Evolutionary conservation across 2,797 vertebrate genomes (phyloP), one percentile per base, ranked within the genome.

Genomic region (Meda fulgida): DNA sequence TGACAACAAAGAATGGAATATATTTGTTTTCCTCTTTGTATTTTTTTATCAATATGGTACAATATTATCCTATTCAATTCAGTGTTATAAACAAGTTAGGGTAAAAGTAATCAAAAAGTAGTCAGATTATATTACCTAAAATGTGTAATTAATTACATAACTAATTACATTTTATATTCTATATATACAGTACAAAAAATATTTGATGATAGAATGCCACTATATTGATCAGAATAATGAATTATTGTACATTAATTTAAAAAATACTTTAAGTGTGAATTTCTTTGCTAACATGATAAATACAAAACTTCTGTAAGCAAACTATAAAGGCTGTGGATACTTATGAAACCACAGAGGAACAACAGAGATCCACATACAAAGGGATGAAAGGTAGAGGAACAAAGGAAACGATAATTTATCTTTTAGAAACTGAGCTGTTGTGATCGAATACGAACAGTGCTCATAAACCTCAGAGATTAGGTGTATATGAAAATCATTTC

Each of bases 401-500:
- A 84, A 67, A 78, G n/a, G n/a, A 69, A 84, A 23, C 0, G 10
- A n/a, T 83, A 36, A 53, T 67, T 83, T 19, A 58, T 70, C 73
- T 78, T 19, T 84, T 67, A 69, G 63, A 83, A 83, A 77, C 26
- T 19, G 31, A 29, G 26, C 4, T 77, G 63, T 23, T 84, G 6
- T 78, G 51, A 84, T 84, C 23, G n/a, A 78, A 78, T 77, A 58
- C 70, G 63, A 84, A 60, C 16, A 34, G 73, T 40, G 63, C 46
- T 38, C 16, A 40, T n/a, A 0, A 51, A 38, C 14, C 29, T 51
- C 23, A 13, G 43, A 63, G 11, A 77, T 40, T 53, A 77, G 23
- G 38, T 2, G 2, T 13, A 48, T 63, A 36, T 82, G 70, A 73
- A 18, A 76, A 26, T 14, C n/a, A 58, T 58, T 76, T 19, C 7